A percentile compares a stretch with the other conserved stretches of the same genome.
Evolutionary conservation across 1,140 invertebrate species (phyloP).

Genomic region (Brachionus rotundiformis): DNA sequence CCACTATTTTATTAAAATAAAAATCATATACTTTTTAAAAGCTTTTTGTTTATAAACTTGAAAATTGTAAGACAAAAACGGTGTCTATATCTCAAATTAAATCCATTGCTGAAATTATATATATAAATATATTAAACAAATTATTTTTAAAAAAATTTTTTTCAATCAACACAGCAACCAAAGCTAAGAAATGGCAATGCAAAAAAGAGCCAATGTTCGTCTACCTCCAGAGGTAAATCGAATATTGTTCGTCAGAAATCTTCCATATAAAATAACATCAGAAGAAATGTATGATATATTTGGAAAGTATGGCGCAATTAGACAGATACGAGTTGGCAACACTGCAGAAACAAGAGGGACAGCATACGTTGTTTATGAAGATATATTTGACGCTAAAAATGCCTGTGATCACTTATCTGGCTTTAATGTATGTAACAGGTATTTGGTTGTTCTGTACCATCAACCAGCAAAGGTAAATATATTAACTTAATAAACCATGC

Average conservation of each 20-base stretch:
- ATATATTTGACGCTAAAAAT: conserved; percentile 99
- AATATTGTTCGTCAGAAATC: conserved; percentile 91
- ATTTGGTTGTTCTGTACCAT: conserved; percentile 96
- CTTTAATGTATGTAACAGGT: conserved; percentile 98
- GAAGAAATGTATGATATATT: conserved; percentile 99
- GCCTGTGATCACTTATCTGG: conserved; percentile 98
- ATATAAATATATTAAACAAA: background rate
- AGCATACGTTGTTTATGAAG: conserved; percentile 98
- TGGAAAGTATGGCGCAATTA: conserved; percentile 97
- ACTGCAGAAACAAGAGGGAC: conserved; percentile 95
- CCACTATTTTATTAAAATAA: no score
- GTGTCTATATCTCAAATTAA: no score
- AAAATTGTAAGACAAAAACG: no score
- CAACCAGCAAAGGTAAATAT: conserved; percentile 67
- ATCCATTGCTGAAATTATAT: background rate
- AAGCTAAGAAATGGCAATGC: conserved; percentile 49
- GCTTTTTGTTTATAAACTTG: no score
- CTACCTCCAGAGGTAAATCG: conserved; percentile 97
- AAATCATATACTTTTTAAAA: no score
- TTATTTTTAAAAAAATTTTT: background rate
- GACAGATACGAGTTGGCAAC: conserved; percentile 90
- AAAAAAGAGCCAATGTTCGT: conserved; percentile 72
- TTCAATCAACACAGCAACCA: background rate
- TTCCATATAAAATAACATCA: conserved; percentile 98
- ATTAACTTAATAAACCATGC: background rate